Evolutionary conservation across 2,888 invertebrate genomes (phyloP).

Genomic region (Strigamia maritima): DNA sequence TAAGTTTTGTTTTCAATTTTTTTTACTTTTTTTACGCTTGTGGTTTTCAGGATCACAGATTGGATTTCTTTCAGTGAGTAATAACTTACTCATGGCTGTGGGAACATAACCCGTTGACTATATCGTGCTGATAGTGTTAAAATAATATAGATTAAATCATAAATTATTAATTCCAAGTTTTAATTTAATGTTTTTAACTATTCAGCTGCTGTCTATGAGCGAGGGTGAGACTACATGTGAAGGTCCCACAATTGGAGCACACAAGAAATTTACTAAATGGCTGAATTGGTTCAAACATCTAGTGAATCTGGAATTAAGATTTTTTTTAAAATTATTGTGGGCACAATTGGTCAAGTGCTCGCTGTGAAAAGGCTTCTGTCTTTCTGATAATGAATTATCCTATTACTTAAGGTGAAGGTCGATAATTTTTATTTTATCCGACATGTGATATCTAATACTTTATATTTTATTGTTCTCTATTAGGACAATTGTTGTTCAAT

Average conservation of each 20-base stretch:
- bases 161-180: too few relatives aligned
- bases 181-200: too few relatives aligned
- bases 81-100: too few relatives aligned
- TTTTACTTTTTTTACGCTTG: too few relatives aligned
- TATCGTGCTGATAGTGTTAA: too few relatives aligned
- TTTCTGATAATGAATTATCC: neutral
- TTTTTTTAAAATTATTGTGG: constrained; percentile 47
- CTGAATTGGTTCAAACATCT: constrained; percentile 47
- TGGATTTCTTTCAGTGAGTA: too few relatives aligned
- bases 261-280: constrained; percentile 49
- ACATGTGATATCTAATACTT: neutral
- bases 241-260: constrained; percentile 48
- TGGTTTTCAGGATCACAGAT: too few relatives aligned
- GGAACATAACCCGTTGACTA: too few relatives aligned
- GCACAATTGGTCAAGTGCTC: constrained; percentile 44
- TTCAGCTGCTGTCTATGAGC: too few relatives aligned
- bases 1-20: too few relatives aligned
- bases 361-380: neutral
- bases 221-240: too few relatives aligned
- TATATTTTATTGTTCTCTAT: neutral
- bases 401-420: neutral
- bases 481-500: constrained; percentile 53
- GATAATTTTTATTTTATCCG: neutral
- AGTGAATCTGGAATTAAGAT: constrained; percentile 46
- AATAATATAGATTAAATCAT: too few relatives aligned